phyloP scores from a whole-genome alignment of 2,888 invertebrate species.

The Orchesella flavescens region DNA sequence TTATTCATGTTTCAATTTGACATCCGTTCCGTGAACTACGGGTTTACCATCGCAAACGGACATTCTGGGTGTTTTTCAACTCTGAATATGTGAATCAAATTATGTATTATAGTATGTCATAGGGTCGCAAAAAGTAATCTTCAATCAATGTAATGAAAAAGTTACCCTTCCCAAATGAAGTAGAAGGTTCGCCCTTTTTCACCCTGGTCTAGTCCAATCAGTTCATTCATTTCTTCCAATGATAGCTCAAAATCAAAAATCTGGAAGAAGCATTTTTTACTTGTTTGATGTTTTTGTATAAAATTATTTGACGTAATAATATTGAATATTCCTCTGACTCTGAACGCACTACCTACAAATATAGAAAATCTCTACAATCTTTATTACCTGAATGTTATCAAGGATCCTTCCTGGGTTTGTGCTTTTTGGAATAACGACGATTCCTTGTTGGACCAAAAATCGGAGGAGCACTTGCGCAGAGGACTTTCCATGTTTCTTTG shows the following conservation, averaged over 20 bases:
- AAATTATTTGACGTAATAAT: too few species aligned
- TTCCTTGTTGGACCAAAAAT: conserved; percentile 82
- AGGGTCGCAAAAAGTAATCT: background rate
- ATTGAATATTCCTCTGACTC: too few species aligned
- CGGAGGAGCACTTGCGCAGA: conserved; percentile 85
- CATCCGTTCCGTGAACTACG: too few species aligned
- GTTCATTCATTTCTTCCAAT: conserved; percentile 78
- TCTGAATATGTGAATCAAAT: conserved; percentile 20
- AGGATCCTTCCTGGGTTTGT: conserved; percentile 82
- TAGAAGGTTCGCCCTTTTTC: conserved; percentile 79
- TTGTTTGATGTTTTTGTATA: background rate
- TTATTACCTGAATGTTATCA: conserved; percentile 83
- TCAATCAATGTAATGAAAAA: background rate
- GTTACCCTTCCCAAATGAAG: background rate
- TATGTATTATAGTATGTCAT: background rate
- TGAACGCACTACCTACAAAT: too few species aligned
- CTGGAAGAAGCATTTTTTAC: conserved; percentile 72
- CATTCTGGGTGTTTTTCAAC: conserved; percentile 52
- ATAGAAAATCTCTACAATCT: too few species aligned
- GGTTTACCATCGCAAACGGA: too few species aligned
- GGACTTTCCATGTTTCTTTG: conserved; percentile 78
- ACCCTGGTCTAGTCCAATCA: conserved; percentile 81
- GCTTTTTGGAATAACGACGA: conserved; percentile 89
- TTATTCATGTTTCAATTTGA: too few species aligned
- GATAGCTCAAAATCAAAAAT: conserved; percentile 83